phyloP scores from a whole-genome alignment of 2,888 invertebrate species.

The Zeuzera pyrina region DNA sequence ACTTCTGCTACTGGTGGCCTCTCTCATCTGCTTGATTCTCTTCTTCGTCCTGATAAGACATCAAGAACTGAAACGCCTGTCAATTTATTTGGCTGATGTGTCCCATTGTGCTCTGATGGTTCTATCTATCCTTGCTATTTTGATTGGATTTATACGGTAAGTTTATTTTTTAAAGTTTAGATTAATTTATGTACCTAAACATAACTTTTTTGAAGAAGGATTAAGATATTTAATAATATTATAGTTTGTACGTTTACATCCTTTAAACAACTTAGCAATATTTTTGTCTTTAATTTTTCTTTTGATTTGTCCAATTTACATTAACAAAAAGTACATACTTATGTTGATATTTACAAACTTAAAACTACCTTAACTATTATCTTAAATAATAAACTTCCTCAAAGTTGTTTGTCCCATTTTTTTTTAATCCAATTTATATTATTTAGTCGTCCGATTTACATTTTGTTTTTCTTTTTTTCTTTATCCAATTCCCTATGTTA shows the following conservation, averaged over 20 bases:
- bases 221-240: constrained; percentile 5
- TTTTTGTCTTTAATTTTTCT: constrained; percentile 22
- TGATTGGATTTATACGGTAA: constrained; percentile 92
- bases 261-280: no score
- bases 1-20: constrained; percentile 88
- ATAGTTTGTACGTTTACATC: constrained; percentile 18
- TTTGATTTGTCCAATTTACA: constrained; percentile 21
- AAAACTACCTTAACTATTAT: no score
- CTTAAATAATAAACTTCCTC: no score
- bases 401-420: constrained; percentile 10
- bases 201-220: constrained; percentile 2
- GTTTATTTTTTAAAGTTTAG: constrained; percentile 17
- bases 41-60: constrained; percentile 96
- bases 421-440: constrained; percentile 15
- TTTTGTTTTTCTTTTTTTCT: no score
- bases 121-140: constrained; percentile 89
- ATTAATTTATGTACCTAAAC: constrained; percentile 9
- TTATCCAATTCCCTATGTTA: no score
- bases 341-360: no score
- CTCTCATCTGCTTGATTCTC: constrained; percentile 92
- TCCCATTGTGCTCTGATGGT: constrained; percentile 92
- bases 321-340: no score
- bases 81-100: constrained; percentile 92
- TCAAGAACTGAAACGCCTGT: constrained; percentile 85
- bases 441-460: no score